Evolutionary conservation across 2,113 vertebrate species (phyloP).

Genomic region (Ammodytes marinus): DNA sequence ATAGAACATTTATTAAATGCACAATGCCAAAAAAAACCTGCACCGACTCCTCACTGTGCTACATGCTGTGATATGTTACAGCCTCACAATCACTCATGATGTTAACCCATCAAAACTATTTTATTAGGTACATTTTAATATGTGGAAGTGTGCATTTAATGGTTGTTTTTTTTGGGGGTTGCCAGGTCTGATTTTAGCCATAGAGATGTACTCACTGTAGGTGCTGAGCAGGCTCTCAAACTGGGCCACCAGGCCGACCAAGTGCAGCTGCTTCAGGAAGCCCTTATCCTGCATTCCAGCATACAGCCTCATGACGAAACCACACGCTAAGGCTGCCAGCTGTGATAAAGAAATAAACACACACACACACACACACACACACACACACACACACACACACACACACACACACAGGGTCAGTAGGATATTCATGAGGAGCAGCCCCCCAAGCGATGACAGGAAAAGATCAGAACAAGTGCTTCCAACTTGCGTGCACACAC

Average conservation of each 20-base stretch:
- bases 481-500: background rate
- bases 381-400: conserved; percentile 19
- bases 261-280: conserved; percentile 94
- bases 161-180: background rate
- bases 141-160: background rate
- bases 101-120: background rate
- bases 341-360: conserved; percentile 53
- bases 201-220: conserved; percentile 90
- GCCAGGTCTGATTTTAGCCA: background rate
- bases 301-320: conserved; percentile 94
- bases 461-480: too few species aligned
- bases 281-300: conserved; percentile 91
- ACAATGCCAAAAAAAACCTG: background rate
- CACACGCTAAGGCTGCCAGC: conserved; percentile 95
- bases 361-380: conserved; percentile 9
- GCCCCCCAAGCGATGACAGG: too few species aligned
- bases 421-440: too few species aligned
- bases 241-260: conserved; percentile 92
- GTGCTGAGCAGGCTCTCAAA: conserved; percentile 98
- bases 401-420: conserved; percentile 1
- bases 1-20: background rate
- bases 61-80: conserved; percentile 8
- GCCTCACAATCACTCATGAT: background rate
- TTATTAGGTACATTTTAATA: background rate
- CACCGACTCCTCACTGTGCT: background rate